Conservation (phyloP, 2,797 vertebrate genomes). For the Monodelphis domestica region DNA sequence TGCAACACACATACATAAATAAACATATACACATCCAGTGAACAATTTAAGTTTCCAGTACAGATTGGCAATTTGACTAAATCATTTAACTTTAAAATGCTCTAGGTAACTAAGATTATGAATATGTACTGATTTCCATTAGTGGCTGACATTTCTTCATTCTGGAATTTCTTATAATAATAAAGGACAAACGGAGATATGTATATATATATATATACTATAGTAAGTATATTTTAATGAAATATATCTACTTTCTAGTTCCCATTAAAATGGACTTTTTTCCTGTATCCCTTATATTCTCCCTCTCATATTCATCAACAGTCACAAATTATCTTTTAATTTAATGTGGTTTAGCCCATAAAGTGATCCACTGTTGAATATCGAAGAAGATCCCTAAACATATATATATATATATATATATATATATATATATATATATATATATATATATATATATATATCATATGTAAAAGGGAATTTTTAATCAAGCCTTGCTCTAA, state of each 20-base stretch:
- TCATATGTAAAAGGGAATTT: too few relatives aligned
- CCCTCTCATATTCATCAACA: too few relatives aligned
- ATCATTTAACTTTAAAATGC: too few relatives aligned
- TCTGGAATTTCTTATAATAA: background rate
- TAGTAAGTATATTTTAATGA: background rate
- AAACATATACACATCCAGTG: too few relatives aligned
- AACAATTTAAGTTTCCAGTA: too few relatives aligned
- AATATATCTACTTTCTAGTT: background rate
- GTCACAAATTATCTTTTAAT: background rate
- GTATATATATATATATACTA: background rate
- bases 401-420: rapidly evolving
- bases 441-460: rapidly evolving
- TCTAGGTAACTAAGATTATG: background rate
- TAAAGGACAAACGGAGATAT: background rate
- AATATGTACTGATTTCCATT: background rate
- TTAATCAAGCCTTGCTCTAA: too few relatives aligned
- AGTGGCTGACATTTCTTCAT: background rate
- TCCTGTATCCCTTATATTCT: background rate
- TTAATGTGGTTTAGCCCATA: background rate
- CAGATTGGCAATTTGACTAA: too few relatives aligned
- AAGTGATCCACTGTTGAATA: background rate
- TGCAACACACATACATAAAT: too few relatives aligned
- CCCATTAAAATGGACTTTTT: background rate
- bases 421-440: background rate
- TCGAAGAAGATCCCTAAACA: background rate